phyloP scores from a whole-genome alignment of 2,888 invertebrate species.

The Apodemia zela region DNA sequence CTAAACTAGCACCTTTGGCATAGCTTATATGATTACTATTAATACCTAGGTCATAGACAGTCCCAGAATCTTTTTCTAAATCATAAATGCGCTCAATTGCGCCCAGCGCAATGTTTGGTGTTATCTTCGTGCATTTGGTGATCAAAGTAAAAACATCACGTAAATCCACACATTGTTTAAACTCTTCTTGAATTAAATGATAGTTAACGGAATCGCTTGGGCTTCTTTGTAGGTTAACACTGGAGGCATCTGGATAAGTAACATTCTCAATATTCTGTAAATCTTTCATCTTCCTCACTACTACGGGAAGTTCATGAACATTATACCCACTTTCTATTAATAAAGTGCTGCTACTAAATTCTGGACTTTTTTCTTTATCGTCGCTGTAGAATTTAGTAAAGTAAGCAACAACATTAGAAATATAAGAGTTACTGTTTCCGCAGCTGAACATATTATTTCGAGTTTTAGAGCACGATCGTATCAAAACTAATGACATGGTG shows the following conservation, averaged over 20 bases:
- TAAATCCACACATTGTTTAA: constrained; percentile 62
- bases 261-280: constrained; percentile 47
- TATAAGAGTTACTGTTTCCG: constrained; percentile 35
- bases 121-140: constrained; percentile 72
- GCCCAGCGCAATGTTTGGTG: constrained; percentile 71
- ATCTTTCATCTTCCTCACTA: constrained; percentile 77
- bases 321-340: constrained; percentile 84
- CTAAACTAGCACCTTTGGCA: constrained; percentile 70
- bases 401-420: constrained; percentile 33
- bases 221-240: constrained; percentile 36
- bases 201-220: constrained; percentile 53
- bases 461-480: constrained; percentile 55
- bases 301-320: constrained; percentile 84
- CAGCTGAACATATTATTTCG: constrained; percentile 46
- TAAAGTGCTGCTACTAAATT: constrained; percentile 71
- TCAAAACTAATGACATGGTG: constrained; percentile 55
- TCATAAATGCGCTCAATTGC: constrained; percentile 72
- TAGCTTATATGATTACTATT: constrained; percentile 51
- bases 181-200: constrained; percentile 67
- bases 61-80: constrained; percentile 53
- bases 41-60: constrained; percentile 39
- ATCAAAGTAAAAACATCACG: constrained; percentile 68
- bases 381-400: constrained; percentile 49
- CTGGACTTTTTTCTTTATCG: constrained; percentile 51
- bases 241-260: constrained; percentile 33